Base-by-base conservation (phyloP, 2,797 vertebrate genomes). In the Masticophis lateralis region DNA sequence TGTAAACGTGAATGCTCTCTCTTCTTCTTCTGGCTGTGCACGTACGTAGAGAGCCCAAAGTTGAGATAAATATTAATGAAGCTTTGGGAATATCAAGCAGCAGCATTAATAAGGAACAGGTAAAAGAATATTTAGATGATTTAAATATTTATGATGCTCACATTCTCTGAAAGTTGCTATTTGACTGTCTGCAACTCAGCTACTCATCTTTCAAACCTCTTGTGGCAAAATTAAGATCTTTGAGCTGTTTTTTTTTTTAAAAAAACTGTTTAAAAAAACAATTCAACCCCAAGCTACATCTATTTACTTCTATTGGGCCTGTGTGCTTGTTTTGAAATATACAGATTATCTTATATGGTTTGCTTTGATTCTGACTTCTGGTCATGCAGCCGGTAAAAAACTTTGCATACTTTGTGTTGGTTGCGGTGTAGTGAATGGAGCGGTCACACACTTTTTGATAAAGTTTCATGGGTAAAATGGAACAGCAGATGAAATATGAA, bases 121-220 rank as follows among this genome's bases (percentile, higher is more conserved):
- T 97, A 97, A 97, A 97, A 96, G 93, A 96, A 97, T 97, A 97
- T 97, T 97, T 97, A 96, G 55, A 92, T 95, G 95, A 97, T 96
- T 98, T 98, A 97, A 97, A 98, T 97, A 98, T 97, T 98, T 97
- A 97, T 97, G 96, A 97, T 96, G 96, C 94, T 96, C 86, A 93
- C 95, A 96, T 95, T 96, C 95, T 96, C 92, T 90, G 90, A 94
- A 90, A 97, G 9, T 90, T 97, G 94, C 92, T 90, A n/a, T 74
- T 95, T 95, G 93, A 96, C 5, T 55, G 92, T 92, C 61, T 96
- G 94, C 95, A 88, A 86, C 47, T 92, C 91, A 79, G 69, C 74
- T 94, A 94, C 95, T 95, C 95, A 86, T 95, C 74, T 43, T 93
- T 90, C 95, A 94, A 95, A 97, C 94, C 94, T 94, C 88, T 90